Conservation (phyloP, 1,140 invertebrate species). For the Scaptomyza hsui region DNA sequence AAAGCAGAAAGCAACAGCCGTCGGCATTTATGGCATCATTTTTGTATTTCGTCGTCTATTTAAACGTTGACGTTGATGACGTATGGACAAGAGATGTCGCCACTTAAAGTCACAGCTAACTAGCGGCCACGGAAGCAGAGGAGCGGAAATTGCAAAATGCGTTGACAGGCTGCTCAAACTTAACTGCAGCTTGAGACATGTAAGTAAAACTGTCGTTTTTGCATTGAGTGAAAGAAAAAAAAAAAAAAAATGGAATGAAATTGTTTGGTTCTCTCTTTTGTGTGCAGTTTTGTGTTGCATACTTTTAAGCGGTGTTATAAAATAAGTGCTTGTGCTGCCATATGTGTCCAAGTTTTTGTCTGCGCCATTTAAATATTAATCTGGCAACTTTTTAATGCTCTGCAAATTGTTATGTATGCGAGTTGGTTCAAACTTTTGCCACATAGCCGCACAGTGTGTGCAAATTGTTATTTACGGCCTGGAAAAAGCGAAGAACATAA, state of each 20-base stretch:
- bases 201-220: slow-evolving; percentile 46
- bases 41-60: slow-evolving; percentile 9
- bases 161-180: slow-evolving; percentile 1
- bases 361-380: slow-evolving; percentile 44
- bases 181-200: slow-evolving; percentile 30
- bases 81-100: slow-evolving; percentile 23
- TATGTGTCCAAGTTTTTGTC: slow-evolving; percentile 37
- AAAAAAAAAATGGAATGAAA: slow-evolving; percentile 40
- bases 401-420: slow-evolving; percentile 51
- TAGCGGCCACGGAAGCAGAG: slow-evolving; percentile 48
- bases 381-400: slow-evolving; percentile 45
- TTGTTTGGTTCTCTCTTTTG: slow-evolving; percentile 13
- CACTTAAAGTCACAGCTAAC: slow-evolving; percentile 50
- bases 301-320: slow-evolving; percentile 63
- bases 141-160: slow-evolving; percentile 70
- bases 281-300: slow-evolving; percentile 57
- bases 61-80: slow-evolving; percentile 33
- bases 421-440: slow-evolving; percentile 27
- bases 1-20: slow-evolving; percentile 66
- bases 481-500: slow-evolving; percentile 17
- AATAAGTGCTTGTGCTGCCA: slow-evolving; percentile 14
- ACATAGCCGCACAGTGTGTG: slow-evolving; percentile 9
- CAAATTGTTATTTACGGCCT: slow-evolving; percentile 65
- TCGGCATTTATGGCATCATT: slow-evolving; percentile 40
- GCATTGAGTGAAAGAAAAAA: slow-evolving; percentile 19